These are phyloP conservation scores for Eublepharis macularius DNA, from an alignment of 2,113 vertebrate species.

Conservation along the genomic window DNA sequence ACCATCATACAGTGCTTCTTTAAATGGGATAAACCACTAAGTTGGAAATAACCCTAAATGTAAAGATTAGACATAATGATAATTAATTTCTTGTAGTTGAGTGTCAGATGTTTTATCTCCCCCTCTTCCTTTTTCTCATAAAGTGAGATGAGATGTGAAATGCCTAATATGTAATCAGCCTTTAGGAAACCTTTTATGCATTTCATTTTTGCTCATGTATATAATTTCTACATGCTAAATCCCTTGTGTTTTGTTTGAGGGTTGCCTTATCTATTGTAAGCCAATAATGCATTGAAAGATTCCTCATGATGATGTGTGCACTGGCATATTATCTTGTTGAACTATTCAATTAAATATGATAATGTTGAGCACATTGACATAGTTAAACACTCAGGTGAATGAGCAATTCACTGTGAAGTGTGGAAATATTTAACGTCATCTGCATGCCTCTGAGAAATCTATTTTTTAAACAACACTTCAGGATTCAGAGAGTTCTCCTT, in stretches of 20 bases:
- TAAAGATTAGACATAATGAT: background rate
- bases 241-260: constrained; percentile 62
- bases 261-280: constrained; percentile 74
- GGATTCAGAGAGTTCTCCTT: constrained; percentile 23
- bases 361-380: constrained; percentile 78
- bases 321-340: constrained; percentile 80
- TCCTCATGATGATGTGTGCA: constrained; percentile 66
- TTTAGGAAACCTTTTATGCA: constrained; percentile 53
- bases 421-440: constrained; percentile 77
- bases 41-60: background rate
- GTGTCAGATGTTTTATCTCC: constrained; percentile 20
- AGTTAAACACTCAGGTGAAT: constrained; percentile 83
- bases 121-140: background rate
- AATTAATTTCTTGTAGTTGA: constrained; percentile 1
- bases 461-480: constrained; percentile 70
- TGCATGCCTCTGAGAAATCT: constrained; percentile 72
- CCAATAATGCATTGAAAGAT: constrained; percentile 67
- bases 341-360: constrained; percentile 85
- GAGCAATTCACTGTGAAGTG: constrained; percentile 82
- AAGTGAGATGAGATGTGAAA: constrained; percentile 46
- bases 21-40: background rate
- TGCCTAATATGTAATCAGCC: constrained; percentile 47
- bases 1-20: no score
- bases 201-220: constrained; percentile 36
- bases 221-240: constrained; percentile 54